These are phyloP conservation scores for Datnioides undecimradiatus DNA, from an alignment of 2,113 vertebrate genomes.

Conservation along the genomic window DNA sequence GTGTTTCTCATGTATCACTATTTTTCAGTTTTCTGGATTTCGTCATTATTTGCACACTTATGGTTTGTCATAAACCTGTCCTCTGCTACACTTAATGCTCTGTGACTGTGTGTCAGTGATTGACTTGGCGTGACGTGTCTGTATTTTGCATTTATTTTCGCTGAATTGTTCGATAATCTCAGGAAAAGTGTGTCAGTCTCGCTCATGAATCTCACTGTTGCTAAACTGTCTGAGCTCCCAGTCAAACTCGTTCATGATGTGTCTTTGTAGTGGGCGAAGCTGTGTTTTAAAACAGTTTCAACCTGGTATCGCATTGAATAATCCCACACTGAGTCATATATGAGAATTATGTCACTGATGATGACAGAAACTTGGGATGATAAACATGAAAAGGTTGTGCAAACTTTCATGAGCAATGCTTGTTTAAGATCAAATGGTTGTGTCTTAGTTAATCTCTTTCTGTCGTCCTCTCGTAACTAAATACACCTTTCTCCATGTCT, in stretches of 20 bases:
- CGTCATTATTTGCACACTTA: not conserved
- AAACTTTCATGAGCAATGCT: not conserved
- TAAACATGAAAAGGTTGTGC: not conserved
- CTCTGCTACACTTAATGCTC: not conserved
- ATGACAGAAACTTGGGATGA: not conserved
- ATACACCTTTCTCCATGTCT: not conserved
- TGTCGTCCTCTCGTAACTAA: not conserved
- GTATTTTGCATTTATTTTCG: not conserved
- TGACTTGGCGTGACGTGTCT: not conserved
- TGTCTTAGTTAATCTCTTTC: not conserved
- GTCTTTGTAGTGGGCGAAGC: not conserved
- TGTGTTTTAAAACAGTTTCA: not conserved
- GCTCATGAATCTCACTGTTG: not conserved
- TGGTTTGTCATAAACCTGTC: not conserved
- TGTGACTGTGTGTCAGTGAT: not conserved
- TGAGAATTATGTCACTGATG: not conserved
- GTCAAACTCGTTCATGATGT: not conserved
- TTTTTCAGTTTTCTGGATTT: not conserved
- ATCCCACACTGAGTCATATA: constrained; percentile 6
- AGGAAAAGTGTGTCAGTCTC: not conserved
- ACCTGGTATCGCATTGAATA: not conserved
- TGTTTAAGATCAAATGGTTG: not conserved
- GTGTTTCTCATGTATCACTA: not conserved
- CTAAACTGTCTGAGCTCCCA: not conserved
- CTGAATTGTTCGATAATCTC: not conserved